A percentile compares a stretch with the other conserved stretches of the same genome.
phyloP scores from a whole-genome alignment of 1,140 invertebrate species.

The Coelopa frigida region DNA sequence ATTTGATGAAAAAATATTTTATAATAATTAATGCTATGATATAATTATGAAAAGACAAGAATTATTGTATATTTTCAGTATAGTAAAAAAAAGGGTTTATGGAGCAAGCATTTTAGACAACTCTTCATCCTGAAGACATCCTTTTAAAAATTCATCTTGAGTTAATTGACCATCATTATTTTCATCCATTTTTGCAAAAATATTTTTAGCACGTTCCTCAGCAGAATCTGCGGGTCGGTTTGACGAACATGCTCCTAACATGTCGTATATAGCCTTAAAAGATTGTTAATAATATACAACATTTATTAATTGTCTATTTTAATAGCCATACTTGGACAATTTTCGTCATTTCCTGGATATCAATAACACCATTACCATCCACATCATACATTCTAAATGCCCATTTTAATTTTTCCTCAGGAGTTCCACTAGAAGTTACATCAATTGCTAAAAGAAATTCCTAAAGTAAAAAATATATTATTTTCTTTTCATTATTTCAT shows the following conservation, averaged over 20 bases:
- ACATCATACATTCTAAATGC: conserved; percentile 99
- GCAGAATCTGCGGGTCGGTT: conserved; percentile 87
- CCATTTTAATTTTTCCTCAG: conserved; percentile 98
- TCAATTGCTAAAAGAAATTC: conserved; percentile 97
- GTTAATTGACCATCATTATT: conserved; percentile 97
- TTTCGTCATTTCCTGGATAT: conserved; percentile 93
- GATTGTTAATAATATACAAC: background rate
- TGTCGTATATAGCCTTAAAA: conserved; percentile 94
- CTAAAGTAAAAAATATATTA: conserved; percentile 39
- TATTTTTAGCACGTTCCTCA: conserved; percentile 94
- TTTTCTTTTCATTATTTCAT: background rate
- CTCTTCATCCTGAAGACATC: conserved; percentile 96
- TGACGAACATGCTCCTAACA: conserved; percentile 91
- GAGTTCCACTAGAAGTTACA: conserved; percentile 94
- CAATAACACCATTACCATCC: conserved; percentile 98
- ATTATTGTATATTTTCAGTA: background rate
- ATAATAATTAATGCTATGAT: no score
- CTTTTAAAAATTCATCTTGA: conserved; percentile 97
- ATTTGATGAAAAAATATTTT: no score
- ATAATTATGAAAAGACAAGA: background rate
- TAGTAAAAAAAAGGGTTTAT: conserved; percentile 50
- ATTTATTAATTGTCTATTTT: no score
- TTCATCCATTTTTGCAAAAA: conserved; percentile 98
- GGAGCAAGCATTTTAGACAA: conserved; percentile 92
- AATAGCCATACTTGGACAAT: conserved; percentile 90